phyloP scores from a whole-genome alignment of 1,140 invertebrate species.

The Gryon sp. region DNA sequence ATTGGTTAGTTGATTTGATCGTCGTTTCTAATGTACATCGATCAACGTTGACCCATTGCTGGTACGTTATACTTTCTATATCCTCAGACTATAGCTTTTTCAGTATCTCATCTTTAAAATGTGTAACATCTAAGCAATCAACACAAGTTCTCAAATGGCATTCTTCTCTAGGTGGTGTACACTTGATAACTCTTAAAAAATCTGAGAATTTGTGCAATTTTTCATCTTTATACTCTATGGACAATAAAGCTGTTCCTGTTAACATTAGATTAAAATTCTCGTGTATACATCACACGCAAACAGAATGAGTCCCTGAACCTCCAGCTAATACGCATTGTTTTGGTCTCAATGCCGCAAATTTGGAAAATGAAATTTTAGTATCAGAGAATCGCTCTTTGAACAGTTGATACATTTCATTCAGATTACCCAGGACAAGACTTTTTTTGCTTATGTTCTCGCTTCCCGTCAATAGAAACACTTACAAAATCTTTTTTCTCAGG shows the following conservation, averaged over 20 bases:
- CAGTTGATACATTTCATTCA: slow-evolving; percentile 23
- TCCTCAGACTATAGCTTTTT: slow-evolving; percentile 5
- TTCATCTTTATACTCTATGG: background rate
- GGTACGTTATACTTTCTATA: slow-evolving; percentile 16
- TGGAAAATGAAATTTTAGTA: slow-evolving; percentile 32
- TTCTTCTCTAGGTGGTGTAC: background rate
- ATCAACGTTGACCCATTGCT: slow-evolving; percentile 21
- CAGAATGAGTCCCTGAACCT: slow-evolving; percentile 17
- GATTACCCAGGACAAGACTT: too few relatives aligned
- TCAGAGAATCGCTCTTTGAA: slow-evolving; percentile 10
- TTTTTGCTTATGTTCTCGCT: slow-evolving; percentile 18
- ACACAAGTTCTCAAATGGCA: slow-evolving; percentile 1
- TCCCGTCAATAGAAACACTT: background rate
- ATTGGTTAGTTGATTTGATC: slow-evolving; percentile 21
- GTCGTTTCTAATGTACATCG: slow-evolving; percentile 17
- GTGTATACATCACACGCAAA: slow-evolving; percentile 28
- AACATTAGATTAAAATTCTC: slow-evolving; percentile 44
- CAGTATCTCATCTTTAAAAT: slow-evolving; percentile 15
- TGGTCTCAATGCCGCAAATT: slow-evolving; percentile 29
- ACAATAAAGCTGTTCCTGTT: background rate
- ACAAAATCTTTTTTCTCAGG: background rate
- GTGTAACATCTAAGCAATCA: background rate
- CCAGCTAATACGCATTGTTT: slow-evolving; percentile 31
- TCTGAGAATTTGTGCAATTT: background rate
- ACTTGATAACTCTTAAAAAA: slow-evolving; percentile 6